Evolutionary conservation across 2,888 invertebrate species (phyloP), one percentile per base, ranked within the genome.

Genomic region (Hemicrepidius hirtus): DNA sequence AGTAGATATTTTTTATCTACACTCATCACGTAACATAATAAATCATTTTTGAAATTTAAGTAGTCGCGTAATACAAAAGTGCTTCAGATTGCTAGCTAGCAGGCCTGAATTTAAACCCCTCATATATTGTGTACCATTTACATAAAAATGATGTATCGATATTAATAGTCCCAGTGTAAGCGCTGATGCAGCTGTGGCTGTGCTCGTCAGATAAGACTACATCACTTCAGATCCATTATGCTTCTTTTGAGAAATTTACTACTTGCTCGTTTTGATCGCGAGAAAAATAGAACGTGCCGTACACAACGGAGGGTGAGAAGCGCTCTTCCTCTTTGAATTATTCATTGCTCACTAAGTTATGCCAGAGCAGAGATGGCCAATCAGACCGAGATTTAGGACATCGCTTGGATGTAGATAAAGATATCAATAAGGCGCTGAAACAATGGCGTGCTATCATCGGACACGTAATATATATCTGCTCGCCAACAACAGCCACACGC

Each of bases 191-290:
- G 74, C 74, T 75, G 77, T 74, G 81, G 80, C 80, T 82, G 82
- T 78, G 79, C 77, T 79, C 80, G 77, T 79, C 76, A 80, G 82
- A 82, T 82, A 82, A 82, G 81, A 79, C 76, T 78, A 79, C 80
- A 80, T 75, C 80, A 80, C 79, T 81, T 78, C 76, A 76, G 74
- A 79, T 79, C 80, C 80, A 80, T 80, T 80, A 80, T 79, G 78
- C 77, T 74, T 68, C 79, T 79, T 73, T 77, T 80, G 79, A 80
- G 80, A 80, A 80, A 80, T 80, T 80, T 80, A 80, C 78, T 79
- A 78, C 78, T 78, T 72, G 73, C 73, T 74, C 78, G 76, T 78
- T 76, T 78, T 77, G 79, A 79, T 78, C 77, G 78, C 77, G 77
- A 76, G 81, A 81, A 81, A 81, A 81, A 80, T 81, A 79, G 79